phyloP scores from a whole-genome alignment of 2,888 invertebrate genomes.

The Encarsia formosa region DNA sequence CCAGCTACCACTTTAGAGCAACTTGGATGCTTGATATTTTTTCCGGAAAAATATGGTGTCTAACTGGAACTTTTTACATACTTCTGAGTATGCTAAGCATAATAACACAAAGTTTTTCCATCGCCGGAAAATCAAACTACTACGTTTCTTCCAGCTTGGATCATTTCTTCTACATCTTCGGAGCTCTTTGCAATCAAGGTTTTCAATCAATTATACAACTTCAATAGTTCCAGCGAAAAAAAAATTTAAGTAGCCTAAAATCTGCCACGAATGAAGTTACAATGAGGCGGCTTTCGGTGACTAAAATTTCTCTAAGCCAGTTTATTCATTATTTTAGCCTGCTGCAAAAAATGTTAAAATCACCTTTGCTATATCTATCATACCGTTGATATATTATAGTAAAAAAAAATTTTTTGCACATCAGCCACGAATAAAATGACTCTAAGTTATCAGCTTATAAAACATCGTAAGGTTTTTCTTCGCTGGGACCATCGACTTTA shows the following conservation, averaged over 20 bases:
- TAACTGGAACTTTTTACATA: slow-evolving; percentile 20
- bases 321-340: background rate
- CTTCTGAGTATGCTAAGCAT: slow-evolving; percentile 26
- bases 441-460: no score
- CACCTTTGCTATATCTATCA: background rate
- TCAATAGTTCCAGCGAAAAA: no score
- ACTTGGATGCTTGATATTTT: slow-evolving; percentile 35
- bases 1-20: slow-evolving; percentile 5
- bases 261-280: no score
- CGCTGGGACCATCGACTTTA: no score
- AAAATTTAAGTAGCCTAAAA: no score
- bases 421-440: no score
- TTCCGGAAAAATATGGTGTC: slow-evolving; percentile 18
- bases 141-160: slow-evolving; percentile 14
- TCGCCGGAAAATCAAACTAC: background rate
- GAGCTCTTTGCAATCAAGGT: slow-evolving; percentile 33
- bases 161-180: slow-evolving; percentile 32
- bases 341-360: background rate
- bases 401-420: no score
- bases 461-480: no score
- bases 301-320: no score
- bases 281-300: no score
- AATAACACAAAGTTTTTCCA: slow-evolving; percentile 11
- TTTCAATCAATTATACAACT: background rate
- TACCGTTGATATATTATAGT: slow-evolving; percentile 5